Conservation (phyloP, 2,113 vertebrate species). For the Nesoenas mayeri region DNA sequence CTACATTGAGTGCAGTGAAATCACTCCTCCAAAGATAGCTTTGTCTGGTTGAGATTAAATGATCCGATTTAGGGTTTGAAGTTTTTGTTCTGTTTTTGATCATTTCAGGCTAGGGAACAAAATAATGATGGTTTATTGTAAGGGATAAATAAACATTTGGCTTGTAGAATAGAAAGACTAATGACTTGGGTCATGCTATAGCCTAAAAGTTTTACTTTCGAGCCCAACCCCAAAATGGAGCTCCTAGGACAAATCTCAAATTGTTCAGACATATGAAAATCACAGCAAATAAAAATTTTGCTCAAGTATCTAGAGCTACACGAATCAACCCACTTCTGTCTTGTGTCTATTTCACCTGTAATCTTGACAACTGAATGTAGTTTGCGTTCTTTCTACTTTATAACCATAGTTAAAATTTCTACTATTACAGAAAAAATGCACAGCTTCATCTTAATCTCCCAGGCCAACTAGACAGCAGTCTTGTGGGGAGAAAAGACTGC, state of each 20-base stretch:
- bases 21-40: not conserved
- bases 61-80: not conserved
- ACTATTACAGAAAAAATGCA: rapidly evolving
- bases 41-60: not conserved
- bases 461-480: not conserved
- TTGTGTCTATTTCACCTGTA: not conserved
- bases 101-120: not conserved
- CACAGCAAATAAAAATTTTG: not conserved
- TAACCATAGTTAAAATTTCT: not conserved
- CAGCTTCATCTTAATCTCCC: not conserved
- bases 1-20: not conserved
- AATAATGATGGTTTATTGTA: not conserved
- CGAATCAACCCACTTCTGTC: not conserved
- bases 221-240: not conserved
- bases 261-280: not conserved
- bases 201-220: not conserved
- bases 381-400: not conserved
- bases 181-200: not conserved
- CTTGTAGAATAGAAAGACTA: not conserved
- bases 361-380: not conserved
- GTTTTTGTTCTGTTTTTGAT: not conserved
- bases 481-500: not conserved
- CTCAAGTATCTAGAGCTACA: not conserved
- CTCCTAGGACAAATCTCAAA: not conserved
- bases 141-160: not conserved